These are phyloP conservation scores for Calameuta pallipes DNA, from an alignment of 2,888 invertebrate genomes.

Conservation along the genomic window DNA sequence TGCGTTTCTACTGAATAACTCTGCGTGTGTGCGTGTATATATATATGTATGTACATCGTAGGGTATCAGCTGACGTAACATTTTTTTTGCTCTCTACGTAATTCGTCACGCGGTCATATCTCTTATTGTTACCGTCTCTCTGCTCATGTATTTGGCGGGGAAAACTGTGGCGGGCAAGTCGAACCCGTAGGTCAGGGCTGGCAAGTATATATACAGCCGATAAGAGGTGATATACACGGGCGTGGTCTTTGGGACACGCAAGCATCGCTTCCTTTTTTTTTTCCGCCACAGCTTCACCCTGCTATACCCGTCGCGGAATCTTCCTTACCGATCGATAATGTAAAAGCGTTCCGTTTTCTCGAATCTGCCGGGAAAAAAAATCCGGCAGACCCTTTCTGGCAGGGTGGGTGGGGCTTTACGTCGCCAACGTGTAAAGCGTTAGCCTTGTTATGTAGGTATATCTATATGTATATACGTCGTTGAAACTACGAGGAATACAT, in stretches of 20 bases:
- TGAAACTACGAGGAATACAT: slow-evolving; percentile 8
- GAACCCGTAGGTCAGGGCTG: background rate
- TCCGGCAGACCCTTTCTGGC: background rate
- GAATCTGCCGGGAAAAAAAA: background rate
- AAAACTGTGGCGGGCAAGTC: background rate
- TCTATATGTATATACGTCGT: background rate
- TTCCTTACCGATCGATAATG: background rate
- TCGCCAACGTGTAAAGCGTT: background rate
- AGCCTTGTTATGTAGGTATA: background rate
- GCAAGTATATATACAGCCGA: background rate
- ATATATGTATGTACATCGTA: background rate
- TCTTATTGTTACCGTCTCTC: background rate
- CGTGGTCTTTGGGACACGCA: background rate
- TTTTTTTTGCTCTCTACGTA: background rate
- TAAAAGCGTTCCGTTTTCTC: background rate
- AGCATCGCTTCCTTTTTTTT: background rate
- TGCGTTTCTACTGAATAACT: too few relatives aligned
- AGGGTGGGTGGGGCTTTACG: background rate
- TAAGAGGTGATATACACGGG: background rate
- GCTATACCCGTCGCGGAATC: background rate
- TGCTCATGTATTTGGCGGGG: background rate
- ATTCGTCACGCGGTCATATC: background rate
- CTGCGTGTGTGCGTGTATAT: too few relatives aligned
- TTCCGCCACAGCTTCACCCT: background rate
- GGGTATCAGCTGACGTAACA: background rate